Evolutionary conservation across 2,797 vertebrate genomes (phyloP), one percentile per base, ranked within the genome.

Genomic region (Sebastes vulpes): DNA sequence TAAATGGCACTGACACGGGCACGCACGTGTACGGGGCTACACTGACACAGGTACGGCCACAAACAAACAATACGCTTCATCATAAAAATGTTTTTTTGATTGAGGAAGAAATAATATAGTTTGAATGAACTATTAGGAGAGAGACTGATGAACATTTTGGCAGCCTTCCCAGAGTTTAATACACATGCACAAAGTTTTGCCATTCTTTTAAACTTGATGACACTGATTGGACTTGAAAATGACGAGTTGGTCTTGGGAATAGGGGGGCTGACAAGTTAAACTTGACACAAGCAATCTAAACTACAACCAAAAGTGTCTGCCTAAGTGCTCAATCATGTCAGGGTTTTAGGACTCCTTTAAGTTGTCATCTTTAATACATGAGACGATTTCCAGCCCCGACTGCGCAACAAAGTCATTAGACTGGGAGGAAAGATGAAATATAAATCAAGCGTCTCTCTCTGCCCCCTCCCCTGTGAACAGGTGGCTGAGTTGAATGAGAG

Each of bases 401-500:
- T 63, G 79, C 23, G 86, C 86, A 91, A 94, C 92, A 94, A 93
- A 95, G 92, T 93, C 89, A 93, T 92, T 94, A 91, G 90, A 93
- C 88, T 82, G 85, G 85, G 91, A 92, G 94, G 92, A 89, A 91
- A 94, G 92, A 94, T 93, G 92, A 95, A 95, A 94, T 95, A 95
- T 95, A 94, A 95, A 95, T 95, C 93, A 95, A 93, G 92, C 87
- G 46, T 89, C 89, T 90, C 91, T 89, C 89, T 92, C 83, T 87
- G 87, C 84, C 89, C 88, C 91, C 91, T 95, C 93, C 93, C 91
- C 79, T 88, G 94, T 93, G 94, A 95, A 95, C 95, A 96, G 95
- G 95, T 96, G 95, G 94, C 89, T 90, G 92, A 92, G 94, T 94
- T 94, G 94, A 94, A 94, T 94, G 93, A 95, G 94, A 93, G 94